A percentile compares a stretch with the other conserved stretches of the same genome.
These are phyloP conservation scores for Synergus itoensis DNA, from an alignment of 2,888 invertebrate genomes.

Conservation along the genomic window DNA sequence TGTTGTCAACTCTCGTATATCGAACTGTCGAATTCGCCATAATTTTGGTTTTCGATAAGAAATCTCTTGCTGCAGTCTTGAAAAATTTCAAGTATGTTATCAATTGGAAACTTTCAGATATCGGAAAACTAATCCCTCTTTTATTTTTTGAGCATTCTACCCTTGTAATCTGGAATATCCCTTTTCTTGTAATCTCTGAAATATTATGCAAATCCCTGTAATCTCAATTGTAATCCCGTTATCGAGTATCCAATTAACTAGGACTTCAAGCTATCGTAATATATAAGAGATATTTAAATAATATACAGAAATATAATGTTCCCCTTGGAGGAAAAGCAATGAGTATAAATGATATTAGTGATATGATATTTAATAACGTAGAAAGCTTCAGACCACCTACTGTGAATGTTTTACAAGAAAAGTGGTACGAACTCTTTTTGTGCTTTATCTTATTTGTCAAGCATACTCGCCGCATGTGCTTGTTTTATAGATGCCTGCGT, in stretches of 20 bases:
- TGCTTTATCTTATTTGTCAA: slow-evolving; percentile 32
- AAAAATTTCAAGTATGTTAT: background rate
- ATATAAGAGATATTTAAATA: no score
- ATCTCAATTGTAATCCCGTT: no score
- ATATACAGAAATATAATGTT: no score
- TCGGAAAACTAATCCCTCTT: background rate
- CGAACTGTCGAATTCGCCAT: slow-evolving; percentile 39
- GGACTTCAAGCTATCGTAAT: no score
- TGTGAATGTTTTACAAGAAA: slow-evolving; percentile 12
- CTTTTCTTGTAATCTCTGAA: no score
- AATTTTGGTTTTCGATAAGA: background rate
- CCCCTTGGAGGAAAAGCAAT: background rate
- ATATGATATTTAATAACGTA: background rate
- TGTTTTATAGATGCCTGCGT: slow-evolving; percentile 17
- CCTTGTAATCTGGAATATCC: no score
- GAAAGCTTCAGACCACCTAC: slow-evolving; percentile 16
- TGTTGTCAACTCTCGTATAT: slow-evolving; percentile 36
- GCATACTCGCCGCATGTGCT: slow-evolving; percentile 29
- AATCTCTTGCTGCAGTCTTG: background rate
- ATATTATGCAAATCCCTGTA: no score
- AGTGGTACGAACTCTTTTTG: background rate
- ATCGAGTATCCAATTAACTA: no score
- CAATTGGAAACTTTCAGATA: background rate
- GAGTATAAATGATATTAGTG: background rate
- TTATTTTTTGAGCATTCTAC: background rate